Evolutionary conservation across 2,113 vertebrate genomes (phyloP).

Genomic region (Corythornis cristatus): DNA sequence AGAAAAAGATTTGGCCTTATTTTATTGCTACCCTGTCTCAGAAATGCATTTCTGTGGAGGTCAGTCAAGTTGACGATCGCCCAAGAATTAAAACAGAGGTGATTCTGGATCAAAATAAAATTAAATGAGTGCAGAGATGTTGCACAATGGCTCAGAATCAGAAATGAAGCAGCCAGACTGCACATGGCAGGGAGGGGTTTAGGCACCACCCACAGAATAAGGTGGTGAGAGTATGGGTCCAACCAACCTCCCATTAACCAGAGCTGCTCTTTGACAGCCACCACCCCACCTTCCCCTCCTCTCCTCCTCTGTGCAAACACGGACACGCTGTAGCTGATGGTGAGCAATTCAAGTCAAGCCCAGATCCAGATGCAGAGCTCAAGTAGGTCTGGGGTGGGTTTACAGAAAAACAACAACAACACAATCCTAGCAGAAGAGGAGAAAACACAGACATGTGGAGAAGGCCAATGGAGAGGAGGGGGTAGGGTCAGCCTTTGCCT

Average conservation of each 20-base stretch:
- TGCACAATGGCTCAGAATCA: background rate
- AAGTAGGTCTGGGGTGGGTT: background rate
- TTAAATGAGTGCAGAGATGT: rapidly evolving
- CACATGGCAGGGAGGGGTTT: background rate
- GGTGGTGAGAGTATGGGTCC: background rate
- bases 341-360: background rate
- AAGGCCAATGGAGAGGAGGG: background rate
- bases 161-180: background rate
- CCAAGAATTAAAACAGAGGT: background rate
- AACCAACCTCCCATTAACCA: background rate
- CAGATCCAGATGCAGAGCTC: background rate
- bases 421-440: background rate
- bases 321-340: background rate
- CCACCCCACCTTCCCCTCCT: background rate
- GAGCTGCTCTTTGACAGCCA: background rate
- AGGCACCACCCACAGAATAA: background rate
- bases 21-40: background rate
- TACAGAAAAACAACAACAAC: background rate
- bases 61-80: rapidly evolving
- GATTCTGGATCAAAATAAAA: background rate
- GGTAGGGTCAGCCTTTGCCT: background rate
- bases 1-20: background rate
- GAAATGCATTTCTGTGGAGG: background rate
- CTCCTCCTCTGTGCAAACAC: background rate
- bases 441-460: background rate